phyloP scores from a whole-genome alignment of 2,797 vertebrate species.

The Diplodus puntazzo region DNA sequence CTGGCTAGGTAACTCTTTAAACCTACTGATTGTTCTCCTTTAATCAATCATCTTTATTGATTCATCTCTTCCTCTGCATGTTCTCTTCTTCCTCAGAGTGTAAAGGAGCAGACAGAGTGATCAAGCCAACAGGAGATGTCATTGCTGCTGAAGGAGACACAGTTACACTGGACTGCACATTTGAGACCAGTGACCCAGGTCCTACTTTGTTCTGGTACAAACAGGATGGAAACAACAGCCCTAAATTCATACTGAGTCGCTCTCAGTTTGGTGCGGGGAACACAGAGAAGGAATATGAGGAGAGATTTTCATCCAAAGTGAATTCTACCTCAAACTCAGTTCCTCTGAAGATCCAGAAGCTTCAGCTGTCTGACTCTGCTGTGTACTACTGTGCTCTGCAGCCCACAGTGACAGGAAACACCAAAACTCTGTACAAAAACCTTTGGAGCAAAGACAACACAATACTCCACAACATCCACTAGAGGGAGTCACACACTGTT shows the following conservation, averaged over 20 bases:
- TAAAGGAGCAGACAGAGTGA: not conserved
- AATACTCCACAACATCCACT: constrained; percentile 10
- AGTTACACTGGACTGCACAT: not conserved
- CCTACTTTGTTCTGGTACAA: not conserved
- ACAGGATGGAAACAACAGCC: constrained; percentile 32
- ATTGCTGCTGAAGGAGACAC: not conserved
- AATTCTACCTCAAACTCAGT: not conserved
- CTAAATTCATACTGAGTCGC: constrained; percentile 31
- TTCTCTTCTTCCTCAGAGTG: not conserved
- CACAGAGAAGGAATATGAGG: not conserved
- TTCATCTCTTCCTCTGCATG: not conserved
- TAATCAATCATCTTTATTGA: no score
- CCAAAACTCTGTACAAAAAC: constrained; percentile 45
- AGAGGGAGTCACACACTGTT: constrained; percentile 1
- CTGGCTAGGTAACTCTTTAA: not conserved
- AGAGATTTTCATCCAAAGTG: not conserved
- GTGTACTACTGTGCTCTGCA: constrained; percentile 14
- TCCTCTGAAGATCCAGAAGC: no score
- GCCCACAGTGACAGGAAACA: constrained; percentile 61
- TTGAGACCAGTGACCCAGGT: not conserved
- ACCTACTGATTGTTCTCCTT: not conserved
- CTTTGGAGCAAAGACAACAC: constrained; percentile 20
- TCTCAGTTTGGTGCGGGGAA: not conserved
- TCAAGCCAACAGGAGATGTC: no score
- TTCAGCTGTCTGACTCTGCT: not conserved